Conservation (phyloP, 2,888 invertebrate species). For the Heliconius erato region DNA sequence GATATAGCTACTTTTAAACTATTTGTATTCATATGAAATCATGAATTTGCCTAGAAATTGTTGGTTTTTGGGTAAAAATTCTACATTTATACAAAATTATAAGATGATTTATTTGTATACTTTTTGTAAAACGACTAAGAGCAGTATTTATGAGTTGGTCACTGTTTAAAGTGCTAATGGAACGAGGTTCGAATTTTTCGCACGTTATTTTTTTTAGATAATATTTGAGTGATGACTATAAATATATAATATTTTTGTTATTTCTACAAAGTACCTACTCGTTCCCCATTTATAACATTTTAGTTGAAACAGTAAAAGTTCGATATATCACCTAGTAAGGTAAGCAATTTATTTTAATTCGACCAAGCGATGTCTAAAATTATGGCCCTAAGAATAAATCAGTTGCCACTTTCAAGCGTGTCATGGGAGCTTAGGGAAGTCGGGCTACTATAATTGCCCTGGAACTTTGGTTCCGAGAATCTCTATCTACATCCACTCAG, state of each 20-base stretch:
- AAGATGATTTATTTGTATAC: neutral
- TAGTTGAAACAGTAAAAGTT: neutral
- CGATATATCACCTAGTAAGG: constrained; percentile 8
- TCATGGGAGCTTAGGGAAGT: constrained; percentile 16
- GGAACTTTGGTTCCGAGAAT: constrained; percentile 19
- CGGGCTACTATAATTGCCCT: constrained; percentile 24
- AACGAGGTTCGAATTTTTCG: too few relatives aligned
- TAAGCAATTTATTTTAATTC: constrained; percentile 70
- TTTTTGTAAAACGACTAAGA: neutral
- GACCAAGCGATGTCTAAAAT: constrained; percentile 66
- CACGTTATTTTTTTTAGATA: too few relatives aligned
- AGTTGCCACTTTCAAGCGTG: constrained; percentile 60
- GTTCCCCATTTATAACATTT: neutral
- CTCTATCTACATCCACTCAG: constrained; percentile 8
- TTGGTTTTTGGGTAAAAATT: constrained; percentile 30
- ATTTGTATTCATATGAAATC: constrained; percentile 60
- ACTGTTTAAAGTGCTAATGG: too few relatives aligned
- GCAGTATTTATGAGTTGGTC: too few relatives aligned
- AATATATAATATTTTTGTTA: neutral
- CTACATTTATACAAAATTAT: neutral
- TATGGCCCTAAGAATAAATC: constrained; percentile 72
- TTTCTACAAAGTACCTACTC: neutral
- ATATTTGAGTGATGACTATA: neutral
- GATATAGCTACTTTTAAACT: constrained; percentile 54
- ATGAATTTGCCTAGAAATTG: constrained; percentile 46